Percentiles rank a stretch among this genome's conserved stretches.
phyloP scores from a whole-genome alignment of 2,888 invertebrate genomes.

The Ganaspis brasiliensis region DNA sequence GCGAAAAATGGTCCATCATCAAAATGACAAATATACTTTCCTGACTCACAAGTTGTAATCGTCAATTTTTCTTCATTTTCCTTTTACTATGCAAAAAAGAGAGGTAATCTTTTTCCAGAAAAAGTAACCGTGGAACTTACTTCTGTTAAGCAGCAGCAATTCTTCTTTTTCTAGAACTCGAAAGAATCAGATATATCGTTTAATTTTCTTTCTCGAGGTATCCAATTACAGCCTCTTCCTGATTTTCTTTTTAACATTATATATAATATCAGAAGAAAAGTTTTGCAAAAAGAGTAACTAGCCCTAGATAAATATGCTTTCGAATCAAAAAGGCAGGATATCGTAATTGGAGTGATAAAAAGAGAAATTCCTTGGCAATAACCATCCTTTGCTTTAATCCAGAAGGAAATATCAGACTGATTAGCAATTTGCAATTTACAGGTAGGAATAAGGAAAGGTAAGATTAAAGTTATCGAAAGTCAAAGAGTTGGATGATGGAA shows the following conservation, averaged over 20 bases:
- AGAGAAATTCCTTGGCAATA: background rate
- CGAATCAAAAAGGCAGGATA: constrained; percentile 1
- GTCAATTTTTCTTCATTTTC: too few relatives aligned
- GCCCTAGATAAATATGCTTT: background rate
- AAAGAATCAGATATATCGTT: background rate
- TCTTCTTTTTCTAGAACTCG: background rate
- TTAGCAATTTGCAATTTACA: constrained; percentile 5
- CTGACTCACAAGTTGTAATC: too few relatives aligned
- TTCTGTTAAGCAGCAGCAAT: background rate
- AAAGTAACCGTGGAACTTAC: background rate
- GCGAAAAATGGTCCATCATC: too few relatives aligned
- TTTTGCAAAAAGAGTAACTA: background rate
- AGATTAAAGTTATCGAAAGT: background rate
- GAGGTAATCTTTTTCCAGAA: too few relatives aligned
- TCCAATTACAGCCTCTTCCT: background rate
- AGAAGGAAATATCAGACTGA: background rate
- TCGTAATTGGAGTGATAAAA: background rate
- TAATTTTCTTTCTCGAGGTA: background rate
- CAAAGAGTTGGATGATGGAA: background rate
- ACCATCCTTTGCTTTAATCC: background rate
- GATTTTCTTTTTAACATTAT: background rate
- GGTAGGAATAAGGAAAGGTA: background rate
- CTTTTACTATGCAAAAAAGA: too few relatives aligned
- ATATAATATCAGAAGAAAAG: too few relatives aligned
- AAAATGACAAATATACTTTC: too few relatives aligned